Evolutionary conservation across 2,888 invertebrate species (phyloP).

Genomic region (Proisotoma minuta): DNA sequence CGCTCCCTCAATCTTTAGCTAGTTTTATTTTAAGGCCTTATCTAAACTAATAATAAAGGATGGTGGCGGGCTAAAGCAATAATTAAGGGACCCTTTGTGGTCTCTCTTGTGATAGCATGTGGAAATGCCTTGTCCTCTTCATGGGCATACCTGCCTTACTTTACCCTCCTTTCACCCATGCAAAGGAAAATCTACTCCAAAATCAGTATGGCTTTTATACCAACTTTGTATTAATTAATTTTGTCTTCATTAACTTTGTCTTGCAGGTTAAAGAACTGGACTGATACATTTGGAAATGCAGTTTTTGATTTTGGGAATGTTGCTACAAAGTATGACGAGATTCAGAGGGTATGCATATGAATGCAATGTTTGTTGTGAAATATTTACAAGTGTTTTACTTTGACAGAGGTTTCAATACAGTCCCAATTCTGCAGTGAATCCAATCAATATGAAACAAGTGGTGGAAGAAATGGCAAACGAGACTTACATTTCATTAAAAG

Average conservation of each 20-base stretch:
- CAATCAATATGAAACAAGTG: conserved; percentile 72
- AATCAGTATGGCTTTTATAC: conserved; percentile 5
- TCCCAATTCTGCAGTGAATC: conserved; percentile 63
- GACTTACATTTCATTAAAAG: conserved; percentile 75
- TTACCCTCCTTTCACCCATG: not conserved
- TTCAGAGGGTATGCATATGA: conserved; percentile 63
- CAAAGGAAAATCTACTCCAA: conserved; percentile 3
- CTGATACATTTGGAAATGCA: conserved; percentile 70
- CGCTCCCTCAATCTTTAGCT: not conserved
- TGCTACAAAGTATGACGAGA: conserved; percentile 71
- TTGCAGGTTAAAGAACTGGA: conserved; percentile 80
- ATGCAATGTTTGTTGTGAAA: not conserved
- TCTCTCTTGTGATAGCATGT: not conserved
- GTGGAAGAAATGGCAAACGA: conserved; percentile 67
- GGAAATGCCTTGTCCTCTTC: not conserved
- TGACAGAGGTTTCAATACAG: conserved; percentile 67
- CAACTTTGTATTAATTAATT: not conserved
- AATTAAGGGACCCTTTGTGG: conserved; percentile 4
- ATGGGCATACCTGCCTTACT: conserved; percentile 5
- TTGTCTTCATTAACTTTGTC: conserved; percentile 49
- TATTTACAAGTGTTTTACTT: conserved; percentile 10
- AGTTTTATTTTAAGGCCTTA: too few species aligned
- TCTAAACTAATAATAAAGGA: too few species aligned
- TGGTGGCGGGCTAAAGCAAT: conserved; percentile 2
- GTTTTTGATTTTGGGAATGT: conserved; percentile 71